Base-by-base conservation (phyloP, 2,888 invertebrate species). In the Callimorpha dominula region DNA sequence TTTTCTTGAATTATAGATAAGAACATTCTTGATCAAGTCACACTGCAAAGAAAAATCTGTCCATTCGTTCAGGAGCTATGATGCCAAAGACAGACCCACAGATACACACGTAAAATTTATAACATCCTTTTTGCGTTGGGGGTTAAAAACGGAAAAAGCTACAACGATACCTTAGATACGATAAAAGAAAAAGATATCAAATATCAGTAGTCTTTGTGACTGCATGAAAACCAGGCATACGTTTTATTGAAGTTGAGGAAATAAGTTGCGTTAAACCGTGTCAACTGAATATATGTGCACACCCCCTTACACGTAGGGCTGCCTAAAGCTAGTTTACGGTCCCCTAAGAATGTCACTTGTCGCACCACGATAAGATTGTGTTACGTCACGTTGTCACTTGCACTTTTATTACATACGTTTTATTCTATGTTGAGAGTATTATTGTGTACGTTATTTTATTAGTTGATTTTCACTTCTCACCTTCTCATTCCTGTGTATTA, bases 331-430 rank as follows among this genome's bases (percentile, higher is more conserved):
- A 50, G 62, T 70, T 64, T 54, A 64, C 54, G 64, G 54, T 67
- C 63, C 74, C 54, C 72, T 76, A 71, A 54, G 46, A 71, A 68
- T 77, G 78, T 81, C 81, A 76, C 74, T 73, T 78, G 69, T 75
- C 77, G 77, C 80, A 78, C 77, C 78, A 78, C 63, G 81, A 79
- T 81, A 78, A 78, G 78, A 80, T 80, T 73, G 75, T 73, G 83
- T 84, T 80, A 75, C 77, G 76, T 49, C 15, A 60, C n/a, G 62
- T 66, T 70, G 75, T 77, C 80, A 81, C 78, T 82, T 77, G 75
- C 80, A 78, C 70, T 81, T 79, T 81, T 83, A 78, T 83, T 81
- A 75, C 68, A 70, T 77, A 63, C 17, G n/a, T 64, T 73, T 73
- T 54, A 62, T 62, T 40, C 20, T 43, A 62, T 60, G 50, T 43